These are phyloP conservation scores for Malurus cyaneus DNA, from an alignment of 2,113 vertebrate genomes.

Conservation along the genomic window DNA sequence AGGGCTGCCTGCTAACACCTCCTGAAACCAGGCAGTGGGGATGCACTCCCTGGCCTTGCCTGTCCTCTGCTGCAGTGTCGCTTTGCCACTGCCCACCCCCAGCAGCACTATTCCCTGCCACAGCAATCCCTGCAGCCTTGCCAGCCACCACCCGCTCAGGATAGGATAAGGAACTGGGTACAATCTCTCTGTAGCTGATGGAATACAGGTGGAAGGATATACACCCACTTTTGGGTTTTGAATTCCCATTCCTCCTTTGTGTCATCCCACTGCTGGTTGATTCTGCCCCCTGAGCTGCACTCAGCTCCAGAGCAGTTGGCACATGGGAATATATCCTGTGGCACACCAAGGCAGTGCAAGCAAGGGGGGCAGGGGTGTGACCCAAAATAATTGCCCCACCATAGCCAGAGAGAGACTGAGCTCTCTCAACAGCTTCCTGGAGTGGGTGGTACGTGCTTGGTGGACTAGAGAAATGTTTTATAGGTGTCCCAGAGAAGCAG, in stretches of 20 bases:
- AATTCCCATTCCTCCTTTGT: background rate
- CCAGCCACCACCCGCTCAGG: background rate
- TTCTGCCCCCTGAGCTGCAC: background rate
- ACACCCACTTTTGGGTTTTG: background rate
- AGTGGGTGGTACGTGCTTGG: background rate
- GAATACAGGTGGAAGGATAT: background rate
- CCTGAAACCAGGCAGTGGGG: fast-evolving
- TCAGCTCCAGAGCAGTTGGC: background rate
- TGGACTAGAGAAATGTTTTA: background rate
- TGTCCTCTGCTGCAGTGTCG: fast-evolving
- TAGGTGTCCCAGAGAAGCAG: background rate
- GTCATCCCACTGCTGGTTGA: background rate
- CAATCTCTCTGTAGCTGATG: background rate
- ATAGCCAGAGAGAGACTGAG: background rate
- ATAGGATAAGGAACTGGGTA: background rate
- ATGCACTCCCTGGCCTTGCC: fast-evolving
- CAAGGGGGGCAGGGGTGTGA: fast-evolving
- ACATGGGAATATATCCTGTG: fast-evolving
- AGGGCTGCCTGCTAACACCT: background rate
- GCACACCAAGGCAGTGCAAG: no score
- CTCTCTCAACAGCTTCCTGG: background rate
- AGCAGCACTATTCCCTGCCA: background rate
- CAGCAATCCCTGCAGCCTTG: background rate
- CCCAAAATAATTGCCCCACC: background rate
- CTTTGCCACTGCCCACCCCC: fast-evolving